These are phyloP conservation scores for Leptoteleia sp. DNA, from an alignment of 1,140 invertebrate species.

Conservation along the genomic window DNA sequence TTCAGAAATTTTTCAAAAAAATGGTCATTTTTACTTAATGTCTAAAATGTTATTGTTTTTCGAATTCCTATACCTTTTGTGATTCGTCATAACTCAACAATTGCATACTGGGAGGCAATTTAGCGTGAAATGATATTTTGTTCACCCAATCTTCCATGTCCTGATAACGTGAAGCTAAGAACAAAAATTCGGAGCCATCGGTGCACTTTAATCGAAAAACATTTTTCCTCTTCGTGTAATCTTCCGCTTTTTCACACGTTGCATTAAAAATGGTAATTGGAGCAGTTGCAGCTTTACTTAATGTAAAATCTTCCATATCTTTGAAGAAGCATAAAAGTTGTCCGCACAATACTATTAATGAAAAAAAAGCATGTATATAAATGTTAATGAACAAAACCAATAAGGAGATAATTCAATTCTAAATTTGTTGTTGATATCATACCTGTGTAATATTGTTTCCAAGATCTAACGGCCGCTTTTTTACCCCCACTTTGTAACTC, in stretches of 20 bases:
- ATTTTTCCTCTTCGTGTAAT: conserved; percentile 97
- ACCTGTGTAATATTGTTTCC: conserved; percentile 96
- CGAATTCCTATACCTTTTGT: no score
- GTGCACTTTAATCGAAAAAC: conserved; percentile 93
- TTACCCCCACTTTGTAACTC: conserved; percentile 96
- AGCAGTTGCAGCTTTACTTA: conserved; percentile 92
- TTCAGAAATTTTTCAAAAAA: no score
- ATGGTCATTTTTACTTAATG: no score
- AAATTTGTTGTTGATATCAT: no score
- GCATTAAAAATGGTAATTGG: conserved; percentile 95
- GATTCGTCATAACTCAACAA: conserved; percentile 89
- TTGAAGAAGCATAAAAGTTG: conserved; percentile 99
- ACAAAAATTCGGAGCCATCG: conserved; percentile 96
- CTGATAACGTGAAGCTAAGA: conserved; percentile 87
- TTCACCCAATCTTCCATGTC: conserved; percentile 96
- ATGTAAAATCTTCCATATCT: conserved; percentile 94
- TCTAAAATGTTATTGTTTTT: no score
- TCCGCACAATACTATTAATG: conserved; percentile 90
- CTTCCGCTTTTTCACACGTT: conserved; percentile 90
- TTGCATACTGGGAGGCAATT: conserved; percentile 93
- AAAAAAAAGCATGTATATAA: no score
- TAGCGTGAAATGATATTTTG: conserved; percentile 96
- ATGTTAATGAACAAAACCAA: no score
- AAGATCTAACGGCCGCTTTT: conserved; percentile 95
- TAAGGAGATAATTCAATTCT: no score